Percentiles rank a stretch among this genome's conserved stretches.
phyloP scores from a whole-genome alignment of 2,113 vertebrate species.

The Sminthopsis crassicaudata region DNA sequence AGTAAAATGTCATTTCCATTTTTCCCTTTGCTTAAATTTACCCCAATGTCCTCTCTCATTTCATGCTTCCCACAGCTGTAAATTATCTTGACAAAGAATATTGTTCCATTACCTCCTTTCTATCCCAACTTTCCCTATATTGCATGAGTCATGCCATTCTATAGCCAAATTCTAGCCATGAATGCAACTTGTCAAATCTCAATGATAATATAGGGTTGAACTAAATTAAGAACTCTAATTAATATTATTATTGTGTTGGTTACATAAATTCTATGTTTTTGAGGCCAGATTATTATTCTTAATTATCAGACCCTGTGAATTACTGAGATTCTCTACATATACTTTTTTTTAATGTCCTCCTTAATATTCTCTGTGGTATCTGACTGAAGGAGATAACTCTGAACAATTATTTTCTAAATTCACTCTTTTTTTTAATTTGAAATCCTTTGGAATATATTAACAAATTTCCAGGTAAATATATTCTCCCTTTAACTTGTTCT shows the following conservation, averaged over 20 bases:
- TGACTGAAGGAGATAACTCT: background rate
- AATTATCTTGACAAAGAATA: background rate
- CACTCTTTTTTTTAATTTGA: background rate
- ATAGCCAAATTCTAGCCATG: background rate
- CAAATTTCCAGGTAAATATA: background rate
- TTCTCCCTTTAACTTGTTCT: background rate
- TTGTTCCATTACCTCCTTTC: background rate
- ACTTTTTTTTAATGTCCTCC: too few relatives aligned
- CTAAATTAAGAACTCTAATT: background rate
- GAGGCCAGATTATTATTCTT: background rate
- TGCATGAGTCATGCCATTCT: background rate
- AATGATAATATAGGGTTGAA: background rate
- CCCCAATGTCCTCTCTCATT: background rate
- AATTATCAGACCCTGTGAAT: background rate
- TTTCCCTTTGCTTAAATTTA: background rate
- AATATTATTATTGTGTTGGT: background rate
- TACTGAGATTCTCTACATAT: background rate
- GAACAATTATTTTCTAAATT: background rate
- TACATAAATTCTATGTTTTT: background rate
- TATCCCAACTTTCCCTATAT: background rate
- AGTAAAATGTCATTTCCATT: background rate
- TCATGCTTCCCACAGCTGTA: background rate
- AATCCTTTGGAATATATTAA: background rate
- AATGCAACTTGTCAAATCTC: background rate
- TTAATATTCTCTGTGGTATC: background rate